Base-by-base conservation (phyloP, 1,140 invertebrate genomes). In the Glomeris maerens region DNA sequence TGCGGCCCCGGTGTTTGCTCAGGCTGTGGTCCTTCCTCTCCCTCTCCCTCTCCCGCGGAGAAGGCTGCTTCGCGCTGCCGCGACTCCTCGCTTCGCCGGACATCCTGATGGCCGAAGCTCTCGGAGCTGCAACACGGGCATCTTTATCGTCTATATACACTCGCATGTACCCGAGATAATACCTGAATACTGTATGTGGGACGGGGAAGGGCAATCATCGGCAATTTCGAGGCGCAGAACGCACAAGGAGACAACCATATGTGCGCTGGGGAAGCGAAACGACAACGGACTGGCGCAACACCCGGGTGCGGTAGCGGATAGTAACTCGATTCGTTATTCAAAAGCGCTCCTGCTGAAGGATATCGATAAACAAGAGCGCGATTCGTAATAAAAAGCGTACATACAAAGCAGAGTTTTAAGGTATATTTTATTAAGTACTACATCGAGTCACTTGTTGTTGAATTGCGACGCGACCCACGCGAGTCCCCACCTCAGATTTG, bases 401-500 rank as follows among this genome's bases (percentile, higher is more conserved):
- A n/a, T n/a, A n/a, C n/a, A n/a, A n/a, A n/a, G n/a, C n/a, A n/a
- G n/a, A n/a, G n/a, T n/a, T n/a, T n/a, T n/a, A n/a, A n/a, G n/a
- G n/a, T n/a, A n/a, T n/a, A n/a, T n/a, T n/a, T n/a, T n/a, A n/a
- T n/a, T n/a, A n/a, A n/a, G n/a, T n/a, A n/a, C n/a, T n/a, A n/a
- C n/a, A n/a, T n/a, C n/a, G n/a, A n/a, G n/a, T 49, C 22, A 41
- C 21, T 49, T 49, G 26, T 23, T 41, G 3, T 36, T 21, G 36
- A 50, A 50, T 61, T 88, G 83, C n/a, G 84, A 84, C 23, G 84
- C 84, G n/a, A 96, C 90, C 88, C 88, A 97, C 10, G 90, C 89
- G n/a, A 98, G 68, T 25, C 86, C 89, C 91, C 94, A 97, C 70
- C 98, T 98, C 31, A 98, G 72, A 73, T 98, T 98, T 0, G 93